Conservation (phyloP, 2,113 vertebrate genomes). For the Bubo blakistoni region DNA sequence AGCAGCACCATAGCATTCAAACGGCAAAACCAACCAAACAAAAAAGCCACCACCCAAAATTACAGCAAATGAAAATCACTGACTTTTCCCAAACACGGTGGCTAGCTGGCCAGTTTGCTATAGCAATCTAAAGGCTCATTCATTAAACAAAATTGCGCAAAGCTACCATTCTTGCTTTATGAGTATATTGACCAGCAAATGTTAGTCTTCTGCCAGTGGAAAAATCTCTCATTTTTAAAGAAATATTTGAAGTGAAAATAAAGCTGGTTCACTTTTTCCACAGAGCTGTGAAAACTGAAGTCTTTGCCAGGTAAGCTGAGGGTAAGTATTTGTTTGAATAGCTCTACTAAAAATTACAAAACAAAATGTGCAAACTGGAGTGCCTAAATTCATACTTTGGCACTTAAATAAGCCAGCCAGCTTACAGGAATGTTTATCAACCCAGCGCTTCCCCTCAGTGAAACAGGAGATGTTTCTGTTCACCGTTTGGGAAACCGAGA, state of each 20-base stretch:
- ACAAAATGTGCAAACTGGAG: not conserved
- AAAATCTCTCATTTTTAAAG: conserved; percentile 25
- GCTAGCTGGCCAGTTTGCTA: not conserved
- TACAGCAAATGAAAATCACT: not conserved
- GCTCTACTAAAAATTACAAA: not conserved
- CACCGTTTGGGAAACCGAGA: not conserved
- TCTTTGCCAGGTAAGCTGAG: conserved; percentile 55
- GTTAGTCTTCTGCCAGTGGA: conserved; percentile 26
- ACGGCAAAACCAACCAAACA: not conserved
- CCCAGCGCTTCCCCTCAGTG: not conserved
- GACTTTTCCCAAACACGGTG: not conserved
- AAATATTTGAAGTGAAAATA: conserved; percentile 26
- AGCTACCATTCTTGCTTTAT: conserved; percentile 20
- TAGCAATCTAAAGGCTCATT: conserved; percentile 21
- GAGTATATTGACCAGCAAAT: conserved; percentile 24
- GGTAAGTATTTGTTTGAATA: conserved; percentile 20
- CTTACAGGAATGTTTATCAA: not conserved
- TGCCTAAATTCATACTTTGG: not conserved
- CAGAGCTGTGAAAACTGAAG: conserved; percentile 42
- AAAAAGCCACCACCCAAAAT: not conserved
- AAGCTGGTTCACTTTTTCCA: conserved; percentile 49
- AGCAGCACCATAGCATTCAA: not conserved
- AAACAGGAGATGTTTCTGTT: not conserved
- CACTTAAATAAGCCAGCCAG: not conserved
- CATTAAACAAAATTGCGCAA: conserved; percentile 14